Base-by-base conservation (phyloP, 2,888 invertebrate species). In the Diachrysia chrysitis region DNA sequence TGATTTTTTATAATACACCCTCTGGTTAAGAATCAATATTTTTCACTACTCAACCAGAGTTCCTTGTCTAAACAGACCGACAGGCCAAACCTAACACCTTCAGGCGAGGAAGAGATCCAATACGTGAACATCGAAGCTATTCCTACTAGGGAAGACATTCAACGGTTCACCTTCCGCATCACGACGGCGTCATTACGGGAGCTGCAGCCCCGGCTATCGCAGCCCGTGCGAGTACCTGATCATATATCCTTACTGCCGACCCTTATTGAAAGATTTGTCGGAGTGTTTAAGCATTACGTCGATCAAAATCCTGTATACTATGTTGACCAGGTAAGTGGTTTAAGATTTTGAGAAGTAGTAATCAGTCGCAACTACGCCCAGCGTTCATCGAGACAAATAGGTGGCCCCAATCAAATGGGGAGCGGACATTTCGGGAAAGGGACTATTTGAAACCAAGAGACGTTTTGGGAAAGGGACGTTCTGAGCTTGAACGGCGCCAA, bases 261-360 rank as follows among this genome's bases (percentile, higher is more conserved):
- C 0, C 93, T 98, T 3, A 96, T 97, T 62, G 99, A 99, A 85
- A 96, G 97, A 85, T 99, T 99, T 90, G 96, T 98, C 25, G 97
- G 97, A 62, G 98, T 97, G 0, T 99, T 99, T 89, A 97, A 96
- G 82, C 96, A 97, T 46, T 97, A 97, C 82, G 96, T 98, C 1
- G 92, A 96, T 1, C 95, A 96, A 76, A 98, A 98, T 93, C 97
- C 97, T 0, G 89, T 94, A 9, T 97, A 97, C 84, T 91, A 94
- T 80, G 92, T 94, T 64, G 88, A 95, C 71, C 93, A 96, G 93
- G 97, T 97, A 88, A 82, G 80, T 74, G 37, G 57, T 14, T 6
- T 23, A 17, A 0, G 17, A 29, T 29, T 29, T 29, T 5, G 10
- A 32, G 37, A 37, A 21, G 21, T 53, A 5, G 7, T 9, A 14